Percentiles rank a stretch among this genome's conserved stretches.
Conservation (phyloP, 2,797 vertebrate species). For the Pangasius djambal region DNA sequence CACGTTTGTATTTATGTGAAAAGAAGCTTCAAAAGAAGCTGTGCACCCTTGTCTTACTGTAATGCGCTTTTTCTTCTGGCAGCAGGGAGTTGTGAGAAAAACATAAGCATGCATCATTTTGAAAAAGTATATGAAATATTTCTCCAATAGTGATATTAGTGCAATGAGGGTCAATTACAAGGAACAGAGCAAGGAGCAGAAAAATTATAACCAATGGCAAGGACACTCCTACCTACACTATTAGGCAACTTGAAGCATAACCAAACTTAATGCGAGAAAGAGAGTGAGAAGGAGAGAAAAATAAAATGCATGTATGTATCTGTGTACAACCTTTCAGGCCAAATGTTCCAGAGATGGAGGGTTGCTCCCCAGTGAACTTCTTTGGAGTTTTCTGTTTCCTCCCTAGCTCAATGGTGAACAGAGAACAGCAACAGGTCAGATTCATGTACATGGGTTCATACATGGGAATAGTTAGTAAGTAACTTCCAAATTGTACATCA, state of each 20-base stretch:
- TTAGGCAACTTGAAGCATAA: background rate
- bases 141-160: slow-evolving; percentile 57
- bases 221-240: background rate
- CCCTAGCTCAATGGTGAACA: slow-evolving; percentile 88
- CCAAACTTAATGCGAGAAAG: background rate
- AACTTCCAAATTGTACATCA: background rate
- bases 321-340: slow-evolving; percentile 88
- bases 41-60: background rate
- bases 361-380: slow-evolving; percentile 98
- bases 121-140: slow-evolving; percentile 62
- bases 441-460: slow-evolving; percentile 42
- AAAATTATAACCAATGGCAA: background rate
- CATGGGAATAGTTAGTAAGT: background rate
- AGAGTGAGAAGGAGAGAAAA: background rate
- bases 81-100: background rate
- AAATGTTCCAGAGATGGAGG: slow-evolving; percentile 95
- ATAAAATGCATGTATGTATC: background rate
- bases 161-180: slow-evolving; percentile 51
- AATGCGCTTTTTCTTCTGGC: background rate
- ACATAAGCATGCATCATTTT: slow-evolving; percentile 2
- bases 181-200: slow-evolving; percentile 28
- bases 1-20: background rate
- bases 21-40: background rate
- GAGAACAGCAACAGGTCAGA: slow-evolving; percentile 76
- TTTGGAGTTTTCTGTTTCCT: slow-evolving; percentile 99